These are phyloP conservation scores for Mycetomoellerius zeteki DNA, from an alignment of 1,140 invertebrate genomes.

Conservation along the genomic window DNA sequence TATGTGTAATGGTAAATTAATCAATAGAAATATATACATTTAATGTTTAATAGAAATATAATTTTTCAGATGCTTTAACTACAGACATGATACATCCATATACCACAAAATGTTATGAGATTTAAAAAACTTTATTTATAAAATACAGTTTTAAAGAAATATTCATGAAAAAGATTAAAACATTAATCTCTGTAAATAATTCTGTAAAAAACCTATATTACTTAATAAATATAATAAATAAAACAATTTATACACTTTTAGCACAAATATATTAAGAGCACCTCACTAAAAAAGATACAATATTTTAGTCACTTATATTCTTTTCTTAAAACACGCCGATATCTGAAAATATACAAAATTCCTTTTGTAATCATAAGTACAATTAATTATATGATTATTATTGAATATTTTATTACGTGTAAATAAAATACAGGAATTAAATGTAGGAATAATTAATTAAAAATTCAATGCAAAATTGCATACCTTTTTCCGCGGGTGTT, in stretches of 20 bases:
- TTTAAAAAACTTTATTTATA: constrained; percentile 4
- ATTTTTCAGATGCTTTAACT: not conserved
- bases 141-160: constrained; percentile 27
- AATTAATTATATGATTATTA: not conserved
- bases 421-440: not conserved
- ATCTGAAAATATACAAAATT: constrained; percentile 56
- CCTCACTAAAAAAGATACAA: not conserved
- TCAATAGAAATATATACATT: constrained; percentile 7
- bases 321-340: constrained; percentile 66
- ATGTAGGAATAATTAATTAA: not conserved
- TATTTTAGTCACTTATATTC: not conserved
- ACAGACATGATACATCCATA: not conserved
- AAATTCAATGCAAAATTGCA: not conserved
- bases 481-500: constrained; percentile 72
- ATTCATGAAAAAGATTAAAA: not conserved
- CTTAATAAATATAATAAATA: not conserved
- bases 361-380: not conserved
- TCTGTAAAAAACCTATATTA: constrained; percentile 14
- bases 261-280: not conserved
- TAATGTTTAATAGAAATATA: constrained; percentile 23
- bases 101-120: not conserved
- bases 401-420: not conserved
- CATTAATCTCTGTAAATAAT: constrained; percentile 7
- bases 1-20: not conserved
- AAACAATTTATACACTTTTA: not conserved